phyloP scores from a whole-genome alignment of 2,113 vertebrate genomes.

The Rana temporaria region DNA sequence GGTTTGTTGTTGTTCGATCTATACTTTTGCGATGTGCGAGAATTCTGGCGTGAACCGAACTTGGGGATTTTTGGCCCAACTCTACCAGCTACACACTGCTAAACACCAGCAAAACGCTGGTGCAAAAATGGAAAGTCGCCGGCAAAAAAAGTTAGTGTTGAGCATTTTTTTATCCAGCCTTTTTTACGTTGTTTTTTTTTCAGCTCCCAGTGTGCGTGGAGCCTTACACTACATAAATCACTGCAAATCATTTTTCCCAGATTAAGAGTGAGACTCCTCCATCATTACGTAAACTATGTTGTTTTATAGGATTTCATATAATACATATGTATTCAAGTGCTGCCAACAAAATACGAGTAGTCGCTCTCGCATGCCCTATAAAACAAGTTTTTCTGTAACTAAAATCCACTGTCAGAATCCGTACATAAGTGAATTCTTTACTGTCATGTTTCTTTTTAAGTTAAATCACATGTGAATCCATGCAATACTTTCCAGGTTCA shows the following conservation, averaged over 20 bases:
- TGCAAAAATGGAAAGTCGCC: too few species aligned
- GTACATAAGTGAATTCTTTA: background rate
- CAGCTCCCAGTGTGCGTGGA: too few species aligned
- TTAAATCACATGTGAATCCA: slow-evolving; percentile 15
- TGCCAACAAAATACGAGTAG: slow-evolving; percentile 34
- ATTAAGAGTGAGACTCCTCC: slow-evolving; percentile 19
- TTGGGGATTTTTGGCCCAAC: too few species aligned
- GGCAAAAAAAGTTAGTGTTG: too few species aligned
- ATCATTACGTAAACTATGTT: slow-evolving; percentile 34
- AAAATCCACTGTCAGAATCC: slow-evolving; percentile 27
- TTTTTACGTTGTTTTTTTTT: too few species aligned
- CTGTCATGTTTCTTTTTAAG: slow-evolving; percentile 21
- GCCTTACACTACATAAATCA: background rate
- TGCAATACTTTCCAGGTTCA: slow-evolving; percentile 11
- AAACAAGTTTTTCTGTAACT: slow-evolving; percentile 24
- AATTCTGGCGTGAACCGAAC: too few species aligned
- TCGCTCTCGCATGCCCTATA: slow-evolving; percentile 3
- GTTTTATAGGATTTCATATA: slow-evolving; percentile 30
- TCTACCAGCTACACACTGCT: too few species aligned
- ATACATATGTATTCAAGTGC: slow-evolving; percentile 20
- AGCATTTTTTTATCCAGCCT: too few species aligned
- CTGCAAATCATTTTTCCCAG: background rate
- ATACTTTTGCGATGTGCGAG: too few species aligned
- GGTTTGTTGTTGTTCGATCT: too few species aligned
- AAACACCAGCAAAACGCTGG: too few species aligned